Conservation (phyloP, 2,797 vertebrate genomes). For the Petrocephalus sullivani region DNA sequence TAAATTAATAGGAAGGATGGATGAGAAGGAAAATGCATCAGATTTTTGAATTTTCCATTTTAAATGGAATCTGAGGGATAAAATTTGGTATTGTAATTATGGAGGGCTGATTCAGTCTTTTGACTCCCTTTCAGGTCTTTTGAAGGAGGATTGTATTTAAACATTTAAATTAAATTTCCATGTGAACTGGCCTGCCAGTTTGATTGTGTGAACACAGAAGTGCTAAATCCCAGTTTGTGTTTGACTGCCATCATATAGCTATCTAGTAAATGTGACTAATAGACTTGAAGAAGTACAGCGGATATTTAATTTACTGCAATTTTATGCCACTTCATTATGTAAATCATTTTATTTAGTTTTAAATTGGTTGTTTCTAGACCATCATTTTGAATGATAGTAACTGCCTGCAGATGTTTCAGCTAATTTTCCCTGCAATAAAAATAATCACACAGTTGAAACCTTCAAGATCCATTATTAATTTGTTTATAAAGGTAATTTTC, state of each 20-base stretch:
- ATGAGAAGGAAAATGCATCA: not conserved
- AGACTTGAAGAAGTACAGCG: not conserved
- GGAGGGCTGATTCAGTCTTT: not conserved
- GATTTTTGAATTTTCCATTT: not conserved
- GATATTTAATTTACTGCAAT: conserved; percentile 10
- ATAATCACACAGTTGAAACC: not conserved
- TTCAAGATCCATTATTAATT: not conserved
- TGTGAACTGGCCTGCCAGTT: not conserved
- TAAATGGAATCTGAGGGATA: not conserved
- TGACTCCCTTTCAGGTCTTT: not conserved
- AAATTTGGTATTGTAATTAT: not conserved
- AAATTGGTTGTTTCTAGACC: not conserved
- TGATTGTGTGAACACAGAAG: not conserved
- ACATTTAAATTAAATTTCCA: not conserved
- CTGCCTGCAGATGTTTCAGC: not conserved
- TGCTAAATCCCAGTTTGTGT: not conserved
- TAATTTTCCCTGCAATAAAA: not conserved
- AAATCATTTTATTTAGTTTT: conserved; percentile 11
- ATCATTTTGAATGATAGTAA: not conserved
- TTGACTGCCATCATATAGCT: not conserved
- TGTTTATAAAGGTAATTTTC: not conserved
- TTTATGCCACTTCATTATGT: conserved; percentile 5
- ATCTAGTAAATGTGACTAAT: not conserved
- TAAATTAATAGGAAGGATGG: not conserved
- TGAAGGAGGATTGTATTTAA: not conserved